A percentile compares a stretch with the other conserved stretches of the same genome.
Evolutionary conservation across 2,113 vertebrate genomes (phyloP).

Genomic region (Urocitellus parryii): DNA sequence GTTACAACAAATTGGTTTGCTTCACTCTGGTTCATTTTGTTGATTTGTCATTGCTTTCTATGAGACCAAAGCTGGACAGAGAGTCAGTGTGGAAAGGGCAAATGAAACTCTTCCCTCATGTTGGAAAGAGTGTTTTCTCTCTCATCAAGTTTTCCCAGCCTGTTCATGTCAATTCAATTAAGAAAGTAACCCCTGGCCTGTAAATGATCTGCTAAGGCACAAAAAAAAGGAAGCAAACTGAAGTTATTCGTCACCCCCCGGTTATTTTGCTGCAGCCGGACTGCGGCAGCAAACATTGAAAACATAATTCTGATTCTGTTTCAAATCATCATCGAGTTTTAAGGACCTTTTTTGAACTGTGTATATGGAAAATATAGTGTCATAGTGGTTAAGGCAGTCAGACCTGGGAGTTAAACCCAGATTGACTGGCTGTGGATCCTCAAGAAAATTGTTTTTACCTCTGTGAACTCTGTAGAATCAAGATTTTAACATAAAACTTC

Average conservation of each 20-base stretch:
- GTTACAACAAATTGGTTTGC: background rate
- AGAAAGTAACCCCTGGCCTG: background rate
- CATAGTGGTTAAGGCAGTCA: background rate
- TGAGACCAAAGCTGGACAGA: background rate
- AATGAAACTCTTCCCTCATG: background rate
- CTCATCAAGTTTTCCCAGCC: background rate
- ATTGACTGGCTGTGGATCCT: background rate
- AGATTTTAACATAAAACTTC: background rate
- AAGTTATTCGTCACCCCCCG: too few relatives aligned
- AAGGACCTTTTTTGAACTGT: background rate
- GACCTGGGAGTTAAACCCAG: background rate
- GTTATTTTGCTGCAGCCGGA: too few relatives aligned
- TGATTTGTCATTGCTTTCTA: background rate
- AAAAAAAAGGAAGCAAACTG: background rate
- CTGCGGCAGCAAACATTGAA: background rate
- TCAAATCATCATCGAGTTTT: background rate
- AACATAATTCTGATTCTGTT: background rate
- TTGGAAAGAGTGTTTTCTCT: background rate
- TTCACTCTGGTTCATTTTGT: background rate
- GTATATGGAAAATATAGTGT: background rate
- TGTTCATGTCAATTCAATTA: background rate
- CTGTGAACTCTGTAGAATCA: background rate
- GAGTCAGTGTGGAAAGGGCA: background rate
- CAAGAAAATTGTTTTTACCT: slow-evolving; percentile 1
- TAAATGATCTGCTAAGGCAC: background rate